Conservation (phyloP, 2,797 vertebrate genomes). For the Crenuchus spilurus region DNA sequence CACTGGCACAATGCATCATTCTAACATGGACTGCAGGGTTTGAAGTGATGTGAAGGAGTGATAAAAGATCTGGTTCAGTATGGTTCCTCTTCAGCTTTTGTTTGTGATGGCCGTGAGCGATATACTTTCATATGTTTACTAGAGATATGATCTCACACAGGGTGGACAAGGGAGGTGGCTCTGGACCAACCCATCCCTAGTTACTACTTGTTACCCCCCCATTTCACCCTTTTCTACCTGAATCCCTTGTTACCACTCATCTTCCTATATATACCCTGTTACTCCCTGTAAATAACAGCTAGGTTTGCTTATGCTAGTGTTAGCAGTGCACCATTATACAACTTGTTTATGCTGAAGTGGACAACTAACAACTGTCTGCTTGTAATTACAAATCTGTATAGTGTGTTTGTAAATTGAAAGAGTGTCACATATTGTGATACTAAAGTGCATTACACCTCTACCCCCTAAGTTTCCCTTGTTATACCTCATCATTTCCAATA, state of each 20-base stretch:
- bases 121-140: neutral
- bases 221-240: neutral
- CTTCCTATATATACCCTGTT: neutral
- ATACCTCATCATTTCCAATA: too few relatives aligned
- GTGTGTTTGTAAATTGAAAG: too few relatives aligned
- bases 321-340: neutral
- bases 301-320: neutral
- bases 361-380: too few relatives aligned
- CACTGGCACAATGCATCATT: constrained; percentile 15
- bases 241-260: neutral
- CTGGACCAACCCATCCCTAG: neutral
- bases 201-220: neutral
- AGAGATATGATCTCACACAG: too few relatives aligned
- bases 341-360: neutral
- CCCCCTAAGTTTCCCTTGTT: too few relatives aligned
- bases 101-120: neutral
- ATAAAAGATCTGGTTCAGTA: constrained; percentile 15
- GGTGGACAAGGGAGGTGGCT: too few relatives aligned
- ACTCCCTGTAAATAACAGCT: neutral
- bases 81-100: neutral
- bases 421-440: too few relatives aligned
- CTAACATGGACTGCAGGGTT: neutral
- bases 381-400: too few relatives aligned
- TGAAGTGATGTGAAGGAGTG: neutral
- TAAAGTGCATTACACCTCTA: too few relatives aligned